Evolutionary conservation across 1,140 invertebrate species (phyloP).

Genomic region (Hylaeus anthracinus): DNA sequence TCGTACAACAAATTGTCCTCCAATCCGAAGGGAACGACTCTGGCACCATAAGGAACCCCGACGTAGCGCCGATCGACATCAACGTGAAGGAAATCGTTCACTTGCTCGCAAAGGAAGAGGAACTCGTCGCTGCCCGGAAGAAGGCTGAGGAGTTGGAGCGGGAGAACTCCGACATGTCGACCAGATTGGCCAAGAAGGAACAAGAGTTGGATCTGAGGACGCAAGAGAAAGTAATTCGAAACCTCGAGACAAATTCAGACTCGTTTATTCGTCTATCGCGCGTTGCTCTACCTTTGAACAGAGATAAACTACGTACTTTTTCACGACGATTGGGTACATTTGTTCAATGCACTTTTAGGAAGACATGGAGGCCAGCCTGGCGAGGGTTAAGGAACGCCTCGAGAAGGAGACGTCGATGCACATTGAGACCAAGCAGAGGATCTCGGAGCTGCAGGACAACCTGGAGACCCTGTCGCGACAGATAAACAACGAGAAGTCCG

Average conservation of each 20-base stretch:
- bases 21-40: conserved; percentile 87
- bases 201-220: conserved; percentile 93
- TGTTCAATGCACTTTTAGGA: conserved; percentile 81
- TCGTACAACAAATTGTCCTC: conserved; percentile 97
- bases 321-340: neutral
- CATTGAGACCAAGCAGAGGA: conserved; percentile 93
- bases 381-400: conserved; percentile 92
- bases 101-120: conserved; percentile 95
- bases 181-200: conserved; percentile 94
- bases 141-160: conserved; percentile 94
- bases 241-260: conserved; percentile 12
- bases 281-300: neutral
- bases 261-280: neutral
- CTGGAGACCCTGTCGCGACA: conserved; percentile 81
- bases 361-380: conserved; percentile 92
- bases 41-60: conserved; percentile 86
- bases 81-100: conserved; percentile 96
- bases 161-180: conserved; percentile 93
- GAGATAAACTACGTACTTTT: too few relatives aligned
- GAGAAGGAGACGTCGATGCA: conserved; percentile 94
- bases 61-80: conserved; percentile 92
- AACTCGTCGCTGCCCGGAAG: conserved; percentile 91
- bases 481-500: conserved; percentile 90
- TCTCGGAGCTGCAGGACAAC: conserved; percentile 84
- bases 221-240: conserved; percentile 88